Base-by-base conservation (phyloP, 2,113 vertebrate genomes). In the Corythornis madagascariensis region DNA sequence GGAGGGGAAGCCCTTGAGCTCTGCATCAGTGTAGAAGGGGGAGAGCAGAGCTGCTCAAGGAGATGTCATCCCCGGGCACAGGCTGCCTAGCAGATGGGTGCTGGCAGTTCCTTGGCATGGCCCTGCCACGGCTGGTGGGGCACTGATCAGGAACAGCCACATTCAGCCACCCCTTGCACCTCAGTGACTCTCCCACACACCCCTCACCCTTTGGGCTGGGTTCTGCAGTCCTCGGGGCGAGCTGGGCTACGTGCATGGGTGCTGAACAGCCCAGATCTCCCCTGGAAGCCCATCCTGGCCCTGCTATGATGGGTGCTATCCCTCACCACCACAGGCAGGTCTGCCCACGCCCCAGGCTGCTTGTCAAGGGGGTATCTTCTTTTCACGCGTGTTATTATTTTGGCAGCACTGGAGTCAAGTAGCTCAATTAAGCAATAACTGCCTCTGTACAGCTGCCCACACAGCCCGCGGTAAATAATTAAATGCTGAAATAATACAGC, bases 371-470 rank as follows among this genome's bases (percentile, higher is more conserved):
- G 60, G 28, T 8, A 77, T 50, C 59, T 50, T 28, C 48, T 57
- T 61, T 48, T 52, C 60, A 2, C 7, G 14, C n/a, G 2, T 6
- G 31, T 59, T 92, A 55, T 69, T 71, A 21, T 96, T 95, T 92
- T 95, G 96, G 94, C 96, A 96, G 94, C 38, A 17, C 87, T 21
- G 76, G 90, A 96, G 95, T 94, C 95, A 86, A 97, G 96, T 77
- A 94, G 95, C 96, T 96, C 96, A 96, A 95, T 96, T 94, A 95
- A 96, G 90, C 87, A 90, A 90, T 96, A 94, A 93, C 86, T 94
- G 96, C 94, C 94, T 92, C 94, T 94, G 90, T 64, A 56, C 92
- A 82, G 77, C 96, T 96, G 90, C 96, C 96, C 92, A 90, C 96
- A 85, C 90, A 92, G 94, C 93, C 94, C 61, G 38, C 29, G 61